Base-by-base conservation (phyloP, 1,140 invertebrate genomes). In the Eueides isabella region DNA sequence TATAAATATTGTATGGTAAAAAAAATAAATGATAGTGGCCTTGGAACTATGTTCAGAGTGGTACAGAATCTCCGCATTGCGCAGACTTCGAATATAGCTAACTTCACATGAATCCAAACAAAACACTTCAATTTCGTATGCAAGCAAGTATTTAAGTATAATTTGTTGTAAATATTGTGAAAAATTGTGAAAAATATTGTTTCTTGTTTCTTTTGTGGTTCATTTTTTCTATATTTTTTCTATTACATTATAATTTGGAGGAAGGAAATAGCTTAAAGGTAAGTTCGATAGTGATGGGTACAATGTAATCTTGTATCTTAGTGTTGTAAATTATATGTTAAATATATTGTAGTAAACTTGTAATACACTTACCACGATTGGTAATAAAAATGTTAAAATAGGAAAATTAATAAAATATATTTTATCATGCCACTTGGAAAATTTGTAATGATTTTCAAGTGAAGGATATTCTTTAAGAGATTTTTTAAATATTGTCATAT, bases 21-120 rank as follows among this genome's bases (percentile, higher is more conserved):
- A 55, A 23, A 55, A 55, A 23, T 9, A 26, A 55, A 11, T 55
- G 19, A 55, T 2, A 55, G 38, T 67, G 68, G 65, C 69, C 65
- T 71, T 76, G 69, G 66, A 63, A 35, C 66, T 29, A 77, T 55
- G 71, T 77, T 73, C 71, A 74, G 75, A 29, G n/a, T 71, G 77
- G 67, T 79, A 82, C 79, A 67, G 44, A 73, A 74, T 69, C 23
- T 28, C 81, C 85, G 87, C 85, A 90, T 82, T 90, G 88, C 88
- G 88, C 88, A 90, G 85, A 35, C 63, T 30, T 61, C 33, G 48
- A 5, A 35, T 26, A 28, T 61, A 28, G 23, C 82, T 64, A 80
- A 87, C 84, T 89, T 90, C 87, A 87, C 33, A 28, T 72, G 75
- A 61, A 76, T 30, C 65, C 30, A 76, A 85, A 72, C 74, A 81